A percentile compares a stretch with the other conserved stretches of the same genome.
Evolutionary conservation across 2,888 invertebrate genomes (phyloP).

Genomic region (Nesidiocoris tenuis): DNA sequence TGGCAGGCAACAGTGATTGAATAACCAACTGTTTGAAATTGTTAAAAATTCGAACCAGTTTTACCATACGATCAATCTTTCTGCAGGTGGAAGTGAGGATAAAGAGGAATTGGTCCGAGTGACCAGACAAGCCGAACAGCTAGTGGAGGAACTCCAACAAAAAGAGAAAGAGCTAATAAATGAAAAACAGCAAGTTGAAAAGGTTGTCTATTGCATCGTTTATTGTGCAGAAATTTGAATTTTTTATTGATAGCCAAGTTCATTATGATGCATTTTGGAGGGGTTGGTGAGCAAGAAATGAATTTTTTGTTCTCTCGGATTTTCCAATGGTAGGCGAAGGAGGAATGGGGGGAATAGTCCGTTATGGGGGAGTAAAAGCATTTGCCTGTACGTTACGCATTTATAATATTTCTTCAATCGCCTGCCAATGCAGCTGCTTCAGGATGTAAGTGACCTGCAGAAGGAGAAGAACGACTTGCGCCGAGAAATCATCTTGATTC

Average conservation of each 20-base stretch:
- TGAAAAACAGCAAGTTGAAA: slow-evolving; percentile 55
- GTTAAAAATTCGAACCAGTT: too few relatives aligned
- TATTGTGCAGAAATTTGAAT: neutral
- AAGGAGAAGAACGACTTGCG: slow-evolving; percentile 58
- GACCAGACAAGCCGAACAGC: slow-evolving; percentile 53
- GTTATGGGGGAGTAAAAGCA: too few relatives aligned
- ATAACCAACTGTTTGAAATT: too few relatives aligned
- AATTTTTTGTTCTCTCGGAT: too few relatives aligned
- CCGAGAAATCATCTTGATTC: slow-evolving; percentile 58
- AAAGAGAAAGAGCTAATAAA: slow-evolving; percentile 54
- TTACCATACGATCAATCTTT: too few relatives aligned
- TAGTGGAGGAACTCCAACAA: slow-evolving; percentile 56
- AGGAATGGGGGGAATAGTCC: too few relatives aligned
- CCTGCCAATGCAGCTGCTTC: slow-evolving; percentile 55
- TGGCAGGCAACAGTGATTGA: too few relatives aligned
- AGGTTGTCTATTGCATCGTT: slow-evolving; percentile 53
- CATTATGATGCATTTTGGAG: slow-evolving; percentile 1
- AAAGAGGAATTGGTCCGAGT: slow-evolving; percentile 54
- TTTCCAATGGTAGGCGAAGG: too few relatives aligned
- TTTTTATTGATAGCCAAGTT: too few relatives aligned
- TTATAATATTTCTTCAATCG: too few relatives aligned
- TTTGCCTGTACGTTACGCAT: too few relatives aligned
- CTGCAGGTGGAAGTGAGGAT: slow-evolving; percentile 16
- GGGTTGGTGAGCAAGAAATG: too few relatives aligned
- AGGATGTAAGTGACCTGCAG: slow-evolving; percentile 55